Conservation (phyloP, 2,888 invertebrate genomes). For the Pharmacophagus antenor region DNA sequence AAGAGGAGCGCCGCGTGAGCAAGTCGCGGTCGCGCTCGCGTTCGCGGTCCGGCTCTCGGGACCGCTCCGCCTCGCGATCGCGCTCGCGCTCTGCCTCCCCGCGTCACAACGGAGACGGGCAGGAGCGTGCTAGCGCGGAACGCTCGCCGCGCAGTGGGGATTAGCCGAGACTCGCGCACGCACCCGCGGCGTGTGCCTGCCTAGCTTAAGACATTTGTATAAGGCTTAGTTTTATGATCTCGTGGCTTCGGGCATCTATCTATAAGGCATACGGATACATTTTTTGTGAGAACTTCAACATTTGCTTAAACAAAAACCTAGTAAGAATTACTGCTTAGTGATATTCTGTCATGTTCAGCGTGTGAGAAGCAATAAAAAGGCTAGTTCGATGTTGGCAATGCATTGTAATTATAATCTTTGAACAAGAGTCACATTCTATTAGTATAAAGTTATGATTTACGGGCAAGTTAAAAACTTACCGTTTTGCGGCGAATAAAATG, state of each 20-base stretch:
- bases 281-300: background rate
- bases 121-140: slow-evolving; percentile 57
- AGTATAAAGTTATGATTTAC: background rate
- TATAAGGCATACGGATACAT: slow-evolving; percentile 7
- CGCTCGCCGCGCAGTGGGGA: slow-evolving; percentile 74
- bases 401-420: background rate
- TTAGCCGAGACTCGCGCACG: slow-evolving; percentile 44
- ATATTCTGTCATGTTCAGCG: background rate
- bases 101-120: slow-evolving; percentile 62
- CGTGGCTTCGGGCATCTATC: slow-evolving; percentile 44
- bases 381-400: background rate
- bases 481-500: background rate
- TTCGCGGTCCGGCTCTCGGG: slow-evolving; percentile 52
- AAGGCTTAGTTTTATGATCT: slow-evolving; percentile 43
- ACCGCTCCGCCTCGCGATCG: slow-evolving; percentile 56
- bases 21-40: slow-evolving; percentile 61
- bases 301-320: background rate
- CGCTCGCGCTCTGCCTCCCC: slow-evolving; percentile 59
- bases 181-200: too few relatives aligned
- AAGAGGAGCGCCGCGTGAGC: slow-evolving; percentile 61
- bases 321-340: background rate
- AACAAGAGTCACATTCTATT: background rate
- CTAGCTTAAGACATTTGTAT: slow-evolving; percentile 10
- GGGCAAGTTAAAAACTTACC: background rate
- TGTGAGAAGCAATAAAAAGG: background rate